These are phyloP conservation scores for Eupithecia subumbrata DNA, from an alignment of 2,888 invertebrate genomes.

Conservation along the genomic window DNA sequence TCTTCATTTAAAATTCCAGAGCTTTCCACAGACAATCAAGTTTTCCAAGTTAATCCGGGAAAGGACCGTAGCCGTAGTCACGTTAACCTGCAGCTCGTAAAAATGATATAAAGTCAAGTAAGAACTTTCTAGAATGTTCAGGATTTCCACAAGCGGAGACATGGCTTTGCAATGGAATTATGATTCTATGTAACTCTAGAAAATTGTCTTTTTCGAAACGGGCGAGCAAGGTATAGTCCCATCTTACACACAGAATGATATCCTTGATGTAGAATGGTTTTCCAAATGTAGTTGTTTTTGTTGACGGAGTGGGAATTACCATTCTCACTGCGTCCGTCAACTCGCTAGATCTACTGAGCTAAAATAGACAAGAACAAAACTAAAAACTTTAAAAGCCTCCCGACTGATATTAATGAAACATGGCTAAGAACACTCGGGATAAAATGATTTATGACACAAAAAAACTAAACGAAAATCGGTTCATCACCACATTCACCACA, in stretches of 20 bases:
- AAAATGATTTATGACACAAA: no score
- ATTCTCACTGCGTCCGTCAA: no score
- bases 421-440: no score
- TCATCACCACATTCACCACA: no score
- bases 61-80: constrained; percentile 18
- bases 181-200: not conserved
- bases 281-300: not conserved
- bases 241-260: not conserved
- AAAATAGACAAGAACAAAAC: no score
- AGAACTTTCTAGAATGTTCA: constrained; percentile 14
- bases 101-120: constrained; percentile 25
- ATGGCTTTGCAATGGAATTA: constrained; percentile 18
- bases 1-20: constrained; percentile 11
- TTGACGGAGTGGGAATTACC: no score
- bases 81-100: constrained; percentile 25
- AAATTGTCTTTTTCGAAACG: not conserved
- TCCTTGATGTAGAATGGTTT: not conserved
- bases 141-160: constrained; percentile 18
- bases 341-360: no score
- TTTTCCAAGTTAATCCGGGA: constrained; percentile 13
- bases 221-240: not conserved
- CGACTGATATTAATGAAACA: no score
- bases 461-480: no score
- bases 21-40: constrained; percentile 9
- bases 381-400: no score